Base-by-base conservation (phyloP, 2,797 vertebrate genomes). In the Poeciliopsis paucimaculata region DNA sequence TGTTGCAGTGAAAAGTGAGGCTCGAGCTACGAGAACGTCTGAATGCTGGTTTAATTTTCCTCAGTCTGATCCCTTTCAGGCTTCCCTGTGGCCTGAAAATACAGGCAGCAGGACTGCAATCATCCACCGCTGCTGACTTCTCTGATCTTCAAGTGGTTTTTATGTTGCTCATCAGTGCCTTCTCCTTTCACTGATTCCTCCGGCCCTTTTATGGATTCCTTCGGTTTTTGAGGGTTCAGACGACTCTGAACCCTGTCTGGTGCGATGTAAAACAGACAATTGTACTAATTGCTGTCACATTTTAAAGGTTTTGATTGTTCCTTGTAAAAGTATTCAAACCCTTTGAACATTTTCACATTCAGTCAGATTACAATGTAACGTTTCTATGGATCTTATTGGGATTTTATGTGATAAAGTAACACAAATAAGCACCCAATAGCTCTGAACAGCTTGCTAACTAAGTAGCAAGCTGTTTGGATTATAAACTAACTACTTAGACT, bases 21-120 rank as follows among this genome's bases (percentile, higher is more conserved):
- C 62, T 66, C 23, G 41, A 1, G 36, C 46, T 49, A 31, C 2
- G 4, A 73, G 72, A 23, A 73, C 72, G 5, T 34, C 31, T 26
- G 47, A 36, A 73, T 73, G 31, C 72, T 36, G 28, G 18, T 53
- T 39, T 51, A 31, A 73, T 73, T 53, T 53, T 73, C 51, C 31
- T 73, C 47, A 73, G 31, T 39, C 31, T 73, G 46, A 73, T 20
- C 28, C 71, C 72, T 73, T 39, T 39, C 34, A 73, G 47, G 31
- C 23, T 39, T 39, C 72, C 49, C 31, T 73, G 72, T n/a, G 72
- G 49, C 31, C 72, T 39, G 34, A 51, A 51, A 73, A 73, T 23
- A 13, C 72, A 20, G 31, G 28, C 72, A 73, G 28, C 46, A 51
- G 47, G 64, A 55, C 53, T 57, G 39, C 39, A 53, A 74, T 74